Conservation (phyloP, 2,888 invertebrate genomes). For the Volucella inanis region DNA sequence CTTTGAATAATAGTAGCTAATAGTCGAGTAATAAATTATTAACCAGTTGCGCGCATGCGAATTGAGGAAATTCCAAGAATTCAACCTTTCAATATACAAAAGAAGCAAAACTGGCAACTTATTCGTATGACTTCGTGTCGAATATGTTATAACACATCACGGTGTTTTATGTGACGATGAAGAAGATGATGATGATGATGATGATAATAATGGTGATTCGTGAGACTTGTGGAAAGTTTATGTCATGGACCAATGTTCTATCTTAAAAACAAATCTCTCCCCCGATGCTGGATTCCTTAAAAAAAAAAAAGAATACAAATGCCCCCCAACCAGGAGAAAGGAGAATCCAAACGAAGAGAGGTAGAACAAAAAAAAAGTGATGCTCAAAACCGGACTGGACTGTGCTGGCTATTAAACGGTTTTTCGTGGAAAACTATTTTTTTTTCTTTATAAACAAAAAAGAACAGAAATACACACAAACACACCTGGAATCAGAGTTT, state of each 20-base stretch:
- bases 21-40: slow-evolving; percentile 56
- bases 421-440: slow-evolving; percentile 71
- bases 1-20: slow-evolving; percentile 53
- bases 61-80: slow-evolving; percentile 55
- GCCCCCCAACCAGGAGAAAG: slow-evolving; percentile 42
- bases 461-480: slow-evolving; percentile 19
- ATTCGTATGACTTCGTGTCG: not conserved
- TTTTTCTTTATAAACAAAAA: slow-evolving; percentile 11
- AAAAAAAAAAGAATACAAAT: slow-evolving; percentile 26
- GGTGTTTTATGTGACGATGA: not conserved
- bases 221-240: slow-evolving; percentile 24
- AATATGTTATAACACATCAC: slow-evolving; percentile 26
- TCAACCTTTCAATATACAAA: not conserved
- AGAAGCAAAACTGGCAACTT: not conserved
- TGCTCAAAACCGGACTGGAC: slow-evolving; percentile 68
- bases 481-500: slow-evolving; percentile 66
- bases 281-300: not conserved
- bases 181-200: too few species aligned
- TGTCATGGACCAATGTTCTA: slow-evolving; percentile 56
- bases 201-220: too few species aligned
- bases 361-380: slow-evolving; percentile 29
- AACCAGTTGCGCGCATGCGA: slow-evolving; percentile 52
- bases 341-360: slow-evolving; percentile 4
- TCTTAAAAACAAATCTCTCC: slow-evolving; percentile 46
- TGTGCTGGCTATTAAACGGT: slow-evolving; percentile 65